Evolutionary conservation across 92 coral and sea anemone species (phyloP).

Genomic region (Epizoanthus fatuus): DNA sequence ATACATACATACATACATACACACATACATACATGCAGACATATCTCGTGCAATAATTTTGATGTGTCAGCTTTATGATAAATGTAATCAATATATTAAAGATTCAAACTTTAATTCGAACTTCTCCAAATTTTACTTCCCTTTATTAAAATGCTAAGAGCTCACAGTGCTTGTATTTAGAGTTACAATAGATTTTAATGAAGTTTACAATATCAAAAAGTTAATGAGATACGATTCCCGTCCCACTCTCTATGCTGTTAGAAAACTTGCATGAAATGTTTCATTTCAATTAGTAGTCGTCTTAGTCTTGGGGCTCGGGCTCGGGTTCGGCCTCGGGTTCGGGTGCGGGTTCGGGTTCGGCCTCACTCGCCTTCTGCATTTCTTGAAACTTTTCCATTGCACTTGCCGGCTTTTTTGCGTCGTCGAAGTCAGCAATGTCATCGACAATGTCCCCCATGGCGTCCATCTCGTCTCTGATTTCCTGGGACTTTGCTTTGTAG

Average conservation of each 20-base stretch:
- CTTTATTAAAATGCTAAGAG: no score
- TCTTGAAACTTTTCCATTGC: conserved; percentile 64
- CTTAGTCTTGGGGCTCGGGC: neutral
- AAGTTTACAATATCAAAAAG: neutral
- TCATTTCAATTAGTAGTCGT: neutral
- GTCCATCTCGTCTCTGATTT: conserved; percentile 69
- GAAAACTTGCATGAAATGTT: no score
- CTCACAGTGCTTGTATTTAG: neutral
- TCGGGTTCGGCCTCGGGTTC: conserved; percentile 11
- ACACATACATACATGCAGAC: no score
- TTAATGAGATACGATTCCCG: neutral
- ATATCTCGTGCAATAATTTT: no score
- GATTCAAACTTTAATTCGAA: no score
- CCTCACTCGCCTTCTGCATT: conserved; percentile 30
- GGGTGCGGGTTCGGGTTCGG: neutral
- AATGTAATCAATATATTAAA: no score
- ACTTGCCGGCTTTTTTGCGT: conserved; percentile 49
- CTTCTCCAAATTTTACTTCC: no score
- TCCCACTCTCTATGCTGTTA: neutral
- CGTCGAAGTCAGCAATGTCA: conserved; percentile 56
- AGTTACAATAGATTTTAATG: neutral
- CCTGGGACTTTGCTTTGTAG: conserved; percentile 38
- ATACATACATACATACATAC: no score
- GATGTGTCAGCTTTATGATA: no score
- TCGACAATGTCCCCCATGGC: conserved; percentile 82